phyloP scores from a whole-genome alignment of 2,888 invertebrate genomes.

The Cheilosia urbana region DNA sequence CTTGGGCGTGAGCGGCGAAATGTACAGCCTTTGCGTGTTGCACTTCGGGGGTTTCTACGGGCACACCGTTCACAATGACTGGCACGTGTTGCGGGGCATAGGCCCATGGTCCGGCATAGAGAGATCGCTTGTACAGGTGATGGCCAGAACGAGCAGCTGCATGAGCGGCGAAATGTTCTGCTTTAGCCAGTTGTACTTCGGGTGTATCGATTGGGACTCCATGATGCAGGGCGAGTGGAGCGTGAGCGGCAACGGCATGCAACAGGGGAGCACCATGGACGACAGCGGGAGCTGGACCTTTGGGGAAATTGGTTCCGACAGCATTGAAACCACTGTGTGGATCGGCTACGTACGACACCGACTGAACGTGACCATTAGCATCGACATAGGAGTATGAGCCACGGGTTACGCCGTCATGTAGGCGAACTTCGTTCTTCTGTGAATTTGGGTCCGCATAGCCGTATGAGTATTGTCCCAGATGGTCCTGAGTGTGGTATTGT shows the following conservation, averaged over 20 bases:
- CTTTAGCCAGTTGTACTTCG: conserved; percentile 85
- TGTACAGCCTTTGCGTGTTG: conserved; percentile 84
- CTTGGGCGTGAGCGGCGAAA: conserved; percentile 83
- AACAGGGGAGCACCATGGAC: conserved; percentile 73
- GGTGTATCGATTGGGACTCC: conserved; percentile 84
- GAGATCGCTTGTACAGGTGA: conserved; percentile 84
- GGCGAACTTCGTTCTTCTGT: conserved; percentile 87
- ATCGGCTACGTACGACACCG: conserved; percentile 87
- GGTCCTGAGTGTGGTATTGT: conserved; percentile 87
- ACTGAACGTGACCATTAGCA: conserved; percentile 87
- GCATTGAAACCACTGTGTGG: conserved; percentile 87
- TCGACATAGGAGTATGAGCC: conserved; percentile 89
- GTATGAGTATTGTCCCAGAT: conserved; percentile 86
- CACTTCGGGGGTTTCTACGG: conserved; percentile 85
- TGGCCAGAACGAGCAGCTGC: conserved; percentile 83
- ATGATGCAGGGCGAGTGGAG: conserved; percentile 81
- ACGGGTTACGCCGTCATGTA: conserved; percentile 86
- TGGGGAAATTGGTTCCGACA: conserved; percentile 87
- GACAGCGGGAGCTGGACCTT: conserved; percentile 84
- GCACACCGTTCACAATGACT: conserved; percentile 84
- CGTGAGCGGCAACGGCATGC: conserved; percentile 81
- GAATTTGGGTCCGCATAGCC: conserved; percentile 88
- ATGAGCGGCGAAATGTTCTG: conserved; percentile 85
- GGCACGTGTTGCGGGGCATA: conserved; percentile 80
- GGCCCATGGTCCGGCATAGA: conserved; percentile 80